Base-by-base conservation (phyloP, 2,797 vertebrate species). In the Scyliorhinus canicula region DNA sequence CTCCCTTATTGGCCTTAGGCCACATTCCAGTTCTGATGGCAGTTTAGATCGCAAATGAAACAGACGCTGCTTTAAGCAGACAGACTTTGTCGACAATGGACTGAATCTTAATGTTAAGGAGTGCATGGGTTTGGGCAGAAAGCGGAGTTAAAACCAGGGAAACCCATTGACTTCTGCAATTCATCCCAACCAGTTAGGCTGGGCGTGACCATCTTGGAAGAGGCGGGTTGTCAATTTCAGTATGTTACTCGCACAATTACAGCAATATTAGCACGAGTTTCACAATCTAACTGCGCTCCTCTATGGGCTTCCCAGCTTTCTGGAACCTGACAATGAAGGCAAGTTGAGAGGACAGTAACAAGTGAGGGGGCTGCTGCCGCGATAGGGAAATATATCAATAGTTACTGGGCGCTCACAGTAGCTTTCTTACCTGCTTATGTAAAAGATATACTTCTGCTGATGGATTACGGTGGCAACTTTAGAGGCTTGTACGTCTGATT, bases 11-110 rank as follows among this genome's bases (percentile, higher is more conserved):
- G 67, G 93, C 63, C 50, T 28, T 67, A 71, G 93, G 93, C 65
- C 67, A 94, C 67, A 94, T 71, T 94, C 67, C 28, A 74, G 47
- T 71, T 71, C 40, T 94, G 44, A 50, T 94, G 28, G 67, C 93
- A 94, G 67, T 71, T 94, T 31, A n/a, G 26, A 94, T 71, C 47
- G 69, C 5, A 74, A 52, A 71, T 71, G 11, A 35, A 50, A 74
- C 35, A 44, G 90, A 21, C 44, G 52, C 44, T 16, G 31, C 63
- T 50, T 71, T 16, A 94, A 94, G 26, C 47, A 71, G 93, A 26
- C 93, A 28, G 44, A 40, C 31, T 71, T 94, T 74, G 67, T 52
- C 52, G 47, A 71, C 28, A 6, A 74, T 19, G 47, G 71, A 77
- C 35, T 57, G 52, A 77, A 77, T n/a, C n/a, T 77, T 77, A 77